phyloP scores from a whole-genome alignment of 1,140 invertebrate species.

The Drosophila hydei region DNA sequence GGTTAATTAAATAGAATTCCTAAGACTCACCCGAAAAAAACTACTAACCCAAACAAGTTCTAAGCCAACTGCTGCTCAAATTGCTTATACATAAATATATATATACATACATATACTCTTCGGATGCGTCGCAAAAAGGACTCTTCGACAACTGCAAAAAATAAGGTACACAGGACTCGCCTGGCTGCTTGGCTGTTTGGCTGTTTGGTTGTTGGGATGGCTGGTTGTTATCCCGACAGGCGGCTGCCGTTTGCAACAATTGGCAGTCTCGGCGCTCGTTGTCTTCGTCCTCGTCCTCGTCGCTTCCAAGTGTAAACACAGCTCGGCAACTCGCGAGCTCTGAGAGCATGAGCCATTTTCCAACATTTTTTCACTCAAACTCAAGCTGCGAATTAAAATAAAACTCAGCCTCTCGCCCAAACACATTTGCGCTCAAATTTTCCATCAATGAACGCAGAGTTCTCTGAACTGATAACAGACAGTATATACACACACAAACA shows the following conservation, averaged over 20 bases:
- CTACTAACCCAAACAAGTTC: constrained; percentile 42
- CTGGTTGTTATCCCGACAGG: constrained; percentile 36
- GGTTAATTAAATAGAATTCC: constrained; percentile 78
- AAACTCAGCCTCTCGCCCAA: constrained; percentile 10
- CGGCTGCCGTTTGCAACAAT: constrained; percentile 69
- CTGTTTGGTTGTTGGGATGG: constrained; percentile 26
- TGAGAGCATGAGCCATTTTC: constrained; percentile 40
- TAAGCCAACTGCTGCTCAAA: constrained; percentile 55
- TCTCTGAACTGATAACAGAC: constrained; percentile 73
- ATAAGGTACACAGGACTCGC: constrained; percentile 45
- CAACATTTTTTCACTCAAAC: constrained; percentile 66
- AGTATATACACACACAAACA: constrained; percentile 31
- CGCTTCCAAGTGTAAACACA: constrained; percentile 76
- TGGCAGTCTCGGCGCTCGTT: constrained; percentile 59
- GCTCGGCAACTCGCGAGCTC: constrained; percentile 29
- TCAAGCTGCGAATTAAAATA: constrained; percentile 12
- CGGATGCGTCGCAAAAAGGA: constrained; percentile 34
- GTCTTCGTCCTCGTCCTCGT: constrained; percentile 26
- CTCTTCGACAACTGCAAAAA: constrained; percentile 28
- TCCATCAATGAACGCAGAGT: constrained; percentile 77
- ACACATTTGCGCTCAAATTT: constrained; percentile 45
- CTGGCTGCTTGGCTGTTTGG: constrained; percentile 1
- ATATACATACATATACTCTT: constrained; percentile 68
- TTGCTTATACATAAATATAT: constrained; percentile 78
- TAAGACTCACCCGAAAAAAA: constrained; percentile 31